A percentile compares a stretch with the other conserved stretches of the same genome.
Conservation (phyloP, 1,140 invertebrate species). For the Laodelphax striatellus region DNA sequence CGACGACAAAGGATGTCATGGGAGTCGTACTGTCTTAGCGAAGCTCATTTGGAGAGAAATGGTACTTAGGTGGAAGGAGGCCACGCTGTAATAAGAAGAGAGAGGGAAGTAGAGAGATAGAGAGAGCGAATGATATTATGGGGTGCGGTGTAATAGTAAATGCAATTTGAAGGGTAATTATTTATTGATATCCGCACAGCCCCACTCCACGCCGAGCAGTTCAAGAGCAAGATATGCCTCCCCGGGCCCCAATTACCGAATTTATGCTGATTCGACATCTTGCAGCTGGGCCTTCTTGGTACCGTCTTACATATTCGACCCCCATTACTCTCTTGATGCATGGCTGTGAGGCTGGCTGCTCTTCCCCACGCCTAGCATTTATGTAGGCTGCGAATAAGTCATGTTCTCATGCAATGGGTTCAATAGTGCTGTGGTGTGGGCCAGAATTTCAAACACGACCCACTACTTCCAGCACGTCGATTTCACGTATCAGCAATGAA, state of each 20-base stretch:
- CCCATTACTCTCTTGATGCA: background rate
- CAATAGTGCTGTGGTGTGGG: too few species aligned
- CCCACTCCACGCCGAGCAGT: background rate
- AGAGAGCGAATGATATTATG: background rate
- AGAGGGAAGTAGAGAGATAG: background rate
- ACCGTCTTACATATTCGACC: background rate
- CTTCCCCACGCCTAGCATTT: background rate
- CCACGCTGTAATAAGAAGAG: too few species aligned
- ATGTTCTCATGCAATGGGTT: too few species aligned
- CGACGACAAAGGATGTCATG: too few species aligned
- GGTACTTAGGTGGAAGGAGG: too few species aligned
- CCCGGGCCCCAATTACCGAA: slow-evolving; percentile 14
- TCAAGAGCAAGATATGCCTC: slow-evolving; percentile 5
- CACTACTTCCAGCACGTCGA: too few species aligned
- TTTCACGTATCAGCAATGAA: too few species aligned
- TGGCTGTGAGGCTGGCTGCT: background rate
- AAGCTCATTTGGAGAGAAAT: too few species aligned
- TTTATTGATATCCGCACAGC: slow-evolving; percentile 11
- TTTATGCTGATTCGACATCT: slow-evolving; percentile 14
- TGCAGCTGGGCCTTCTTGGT: background rate
- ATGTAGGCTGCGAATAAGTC: too few species aligned
- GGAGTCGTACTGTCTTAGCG: too few species aligned
- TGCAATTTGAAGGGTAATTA: slow-evolving; percentile 14
- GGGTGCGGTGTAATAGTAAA: background rate
- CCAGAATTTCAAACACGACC: too few species aligned